A percentile compares a stretch with the other conserved stretches of the same genome.
phyloP scores from a whole-genome alignment of 2,888 invertebrate genomes.

The Ectemnius cavifrons region DNA sequence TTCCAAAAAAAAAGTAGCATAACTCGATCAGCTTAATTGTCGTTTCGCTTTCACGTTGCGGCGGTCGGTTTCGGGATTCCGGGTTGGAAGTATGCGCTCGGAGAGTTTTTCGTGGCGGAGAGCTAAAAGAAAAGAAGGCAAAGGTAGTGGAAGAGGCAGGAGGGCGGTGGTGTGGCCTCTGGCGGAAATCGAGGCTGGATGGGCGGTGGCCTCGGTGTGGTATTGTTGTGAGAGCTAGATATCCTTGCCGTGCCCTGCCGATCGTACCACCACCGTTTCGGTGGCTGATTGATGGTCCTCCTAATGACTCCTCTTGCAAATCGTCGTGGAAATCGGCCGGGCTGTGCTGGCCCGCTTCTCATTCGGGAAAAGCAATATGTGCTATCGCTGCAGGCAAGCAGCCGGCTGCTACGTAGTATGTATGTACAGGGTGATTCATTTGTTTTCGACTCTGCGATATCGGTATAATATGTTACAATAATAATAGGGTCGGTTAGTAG shows the following conservation, averaged over 20 bases:
- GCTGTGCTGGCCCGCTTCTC: constrained; percentile 14
- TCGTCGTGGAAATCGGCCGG: constrained; percentile 46
- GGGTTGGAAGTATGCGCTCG: no score
- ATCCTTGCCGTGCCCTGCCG: constrained; percentile 34
- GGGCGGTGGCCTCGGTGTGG: constrained; percentile 39
- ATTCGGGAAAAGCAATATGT: constrained; percentile 46
- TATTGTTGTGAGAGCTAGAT: constrained; percentile 27
- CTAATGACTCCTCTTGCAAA: constrained; percentile 56
- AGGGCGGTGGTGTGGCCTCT: not conserved
- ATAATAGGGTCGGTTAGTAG: no score
- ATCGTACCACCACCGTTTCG: constrained; percentile 43
- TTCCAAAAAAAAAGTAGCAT: no score
- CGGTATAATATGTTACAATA: no score
- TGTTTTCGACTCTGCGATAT: no score
- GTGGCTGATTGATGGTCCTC: constrained; percentile 52
- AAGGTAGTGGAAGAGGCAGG: not conserved
- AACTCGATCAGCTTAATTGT: no score
- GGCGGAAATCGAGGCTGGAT: constrained; percentile 17
- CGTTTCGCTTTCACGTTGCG: no score
- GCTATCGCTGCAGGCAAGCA: constrained; percentile 38
- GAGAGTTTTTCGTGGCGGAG: no score
- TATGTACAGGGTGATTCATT: no score
- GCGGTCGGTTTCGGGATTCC: no score
- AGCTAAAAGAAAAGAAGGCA: no score
- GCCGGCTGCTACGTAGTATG: constrained; percentile 14